A percentile compares a stretch with the other conserved stretches of the same genome.
phyloP scores from a whole-genome alignment of 1,140 invertebrate genomes.

The Batillaria attramentaria region DNA sequence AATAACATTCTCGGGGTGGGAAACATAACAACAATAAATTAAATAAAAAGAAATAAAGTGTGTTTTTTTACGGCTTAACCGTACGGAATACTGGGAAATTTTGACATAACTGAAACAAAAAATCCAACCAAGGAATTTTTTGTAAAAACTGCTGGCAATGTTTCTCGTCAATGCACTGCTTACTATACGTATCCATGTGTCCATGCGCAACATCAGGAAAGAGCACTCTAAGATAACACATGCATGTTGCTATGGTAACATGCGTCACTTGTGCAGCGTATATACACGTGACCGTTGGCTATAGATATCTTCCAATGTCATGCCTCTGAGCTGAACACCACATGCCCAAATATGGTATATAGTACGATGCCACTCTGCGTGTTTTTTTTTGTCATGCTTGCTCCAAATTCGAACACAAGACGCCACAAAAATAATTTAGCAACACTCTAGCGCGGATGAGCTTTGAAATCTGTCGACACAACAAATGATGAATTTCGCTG shows the following conservation, averaged over 20 bases:
- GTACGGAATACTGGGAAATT: constrained; percentile 31
- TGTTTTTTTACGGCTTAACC: not conserved
- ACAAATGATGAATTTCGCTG: no score
- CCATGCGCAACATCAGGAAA: constrained; percentile 20
- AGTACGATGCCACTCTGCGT: no score
- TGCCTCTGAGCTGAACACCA: no score
- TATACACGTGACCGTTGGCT: no score
- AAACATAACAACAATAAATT: not conserved
- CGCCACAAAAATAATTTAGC: no score
- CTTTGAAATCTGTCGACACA: no score
- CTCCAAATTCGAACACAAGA: no score
- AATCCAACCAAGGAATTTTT: constrained; percentile 7
- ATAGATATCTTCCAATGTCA: no score
- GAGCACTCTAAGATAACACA: not conserved
- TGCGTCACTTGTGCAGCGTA: constrained; percentile 6
- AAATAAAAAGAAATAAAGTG: not conserved
- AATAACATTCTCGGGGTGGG: not conserved
- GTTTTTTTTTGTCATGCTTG: no score
- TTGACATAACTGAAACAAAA: no score
- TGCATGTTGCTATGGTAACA: not conserved
- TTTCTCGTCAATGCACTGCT: constrained; percentile 21
- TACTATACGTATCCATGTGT: constrained; percentile 23
- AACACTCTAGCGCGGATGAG: no score
- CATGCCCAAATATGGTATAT: no score
- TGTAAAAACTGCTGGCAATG: constrained; percentile 22